phyloP scores from a whole-genome alignment of 2,888 invertebrate genomes.

The Apomyelois bistriatella region DNA sequence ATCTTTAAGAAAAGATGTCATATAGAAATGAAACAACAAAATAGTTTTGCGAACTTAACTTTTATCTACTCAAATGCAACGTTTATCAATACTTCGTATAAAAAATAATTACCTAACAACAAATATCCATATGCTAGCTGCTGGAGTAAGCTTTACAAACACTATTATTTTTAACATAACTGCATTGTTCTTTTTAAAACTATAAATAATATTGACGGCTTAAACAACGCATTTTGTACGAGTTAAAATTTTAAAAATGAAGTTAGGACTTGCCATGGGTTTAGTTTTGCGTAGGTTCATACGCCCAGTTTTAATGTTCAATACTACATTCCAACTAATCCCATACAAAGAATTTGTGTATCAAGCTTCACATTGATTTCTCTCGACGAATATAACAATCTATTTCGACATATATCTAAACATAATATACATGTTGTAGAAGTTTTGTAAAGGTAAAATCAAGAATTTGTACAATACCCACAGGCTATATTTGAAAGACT shows the following conservation, averaged over 20 bases:
- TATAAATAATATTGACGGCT: too few species aligned
- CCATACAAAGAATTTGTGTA: too few species aligned
- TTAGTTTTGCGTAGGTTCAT: too few species aligned
- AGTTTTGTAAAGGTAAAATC: too few species aligned
- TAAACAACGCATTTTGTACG: too few species aligned
- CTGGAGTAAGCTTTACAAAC: conserved; percentile 43
- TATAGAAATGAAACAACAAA: conserved; percentile 22
- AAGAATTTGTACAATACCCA: too few species aligned
- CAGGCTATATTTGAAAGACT: too few species aligned
- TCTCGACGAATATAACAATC: background rate
- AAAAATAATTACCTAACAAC: conserved; percentile 72
- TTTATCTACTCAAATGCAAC: conserved; percentile 72
- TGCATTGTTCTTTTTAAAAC: background rate
- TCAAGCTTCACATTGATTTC: background rate
- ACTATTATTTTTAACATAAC: conserved; percentile 23
- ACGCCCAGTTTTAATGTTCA: background rate
- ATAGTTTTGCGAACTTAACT: conserved; percentile 64
- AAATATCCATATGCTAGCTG: conserved; percentile 59
- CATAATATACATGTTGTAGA: too few species aligned
- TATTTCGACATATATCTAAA: too few species aligned
- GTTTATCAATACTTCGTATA: conserved; percentile 70
- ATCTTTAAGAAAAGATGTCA: background rate
- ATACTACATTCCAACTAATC: too few species aligned
- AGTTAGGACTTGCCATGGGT: too few species aligned
- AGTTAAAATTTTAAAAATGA: too few species aligned